Percentiles rank a stretch among this genome's conserved stretches.
phyloP scores from a whole-genome alignment of 2,113 vertebrate species.

The Crocuta crocuta region DNA sequence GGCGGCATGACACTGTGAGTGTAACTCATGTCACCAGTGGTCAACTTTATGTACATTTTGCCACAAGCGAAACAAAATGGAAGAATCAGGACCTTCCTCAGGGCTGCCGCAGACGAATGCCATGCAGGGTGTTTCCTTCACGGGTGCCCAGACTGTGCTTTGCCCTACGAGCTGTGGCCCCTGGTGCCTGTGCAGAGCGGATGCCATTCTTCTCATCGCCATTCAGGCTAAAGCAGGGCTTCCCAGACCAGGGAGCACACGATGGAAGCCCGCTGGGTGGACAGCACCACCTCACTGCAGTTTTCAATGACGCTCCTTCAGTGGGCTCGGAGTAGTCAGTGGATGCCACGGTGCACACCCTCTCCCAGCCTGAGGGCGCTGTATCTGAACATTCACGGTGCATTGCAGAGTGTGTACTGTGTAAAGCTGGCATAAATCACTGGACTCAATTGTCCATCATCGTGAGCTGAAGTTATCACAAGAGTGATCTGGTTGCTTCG shows the following conservation, averaged over 20 bases:
- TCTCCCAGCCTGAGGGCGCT: background rate
- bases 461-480: slow-evolving; percentile 6
- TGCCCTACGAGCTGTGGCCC: background rate
- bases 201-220: background rate
- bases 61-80: background rate
- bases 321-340: background rate
- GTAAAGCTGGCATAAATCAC: slow-evolving; percentile 55
- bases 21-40: background rate
- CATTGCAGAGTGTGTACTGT: background rate
- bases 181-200: background rate
- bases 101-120: background rate
- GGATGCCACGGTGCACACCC: no score
- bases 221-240: background rate
- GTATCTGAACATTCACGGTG: background rate
- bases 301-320: background rate
- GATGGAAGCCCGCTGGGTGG: background rate
- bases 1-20: background rate
- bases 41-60: background rate
- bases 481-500: background rate
- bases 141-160: background rate
- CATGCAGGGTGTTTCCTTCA: background rate
- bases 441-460: slow-evolving; percentile 31
- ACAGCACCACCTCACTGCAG: background rate
- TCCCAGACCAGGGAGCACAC: background rate
- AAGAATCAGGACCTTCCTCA: background rate